A percentile compares a stretch with the other conserved stretches of the same genome.
phyloP scores from a whole-genome alignment of 2,113 vertebrate genomes.

The Sinocyclocheilus maitianheensis region DNA sequence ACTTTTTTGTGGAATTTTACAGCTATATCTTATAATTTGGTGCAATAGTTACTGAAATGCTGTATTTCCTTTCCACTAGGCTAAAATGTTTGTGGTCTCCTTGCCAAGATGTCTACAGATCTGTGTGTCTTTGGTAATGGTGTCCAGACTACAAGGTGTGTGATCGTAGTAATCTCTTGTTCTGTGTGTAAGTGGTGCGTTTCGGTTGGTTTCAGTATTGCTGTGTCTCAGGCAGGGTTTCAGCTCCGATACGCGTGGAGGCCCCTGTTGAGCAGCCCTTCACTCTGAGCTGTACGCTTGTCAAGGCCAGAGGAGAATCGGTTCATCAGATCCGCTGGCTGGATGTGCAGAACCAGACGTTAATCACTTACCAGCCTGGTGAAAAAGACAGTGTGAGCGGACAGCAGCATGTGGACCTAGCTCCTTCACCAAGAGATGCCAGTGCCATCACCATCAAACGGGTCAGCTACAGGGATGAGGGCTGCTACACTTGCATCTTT shows the following conservation, averaged over 20 bases:
- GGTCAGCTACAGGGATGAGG: slow-evolving; percentile 75
- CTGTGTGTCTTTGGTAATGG: slow-evolving; percentile 66
- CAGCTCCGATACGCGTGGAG: slow-evolving; percentile 61
- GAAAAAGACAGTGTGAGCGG: slow-evolving; percentile 69
- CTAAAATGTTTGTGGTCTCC: slow-evolving; percentile 62
- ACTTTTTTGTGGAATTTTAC: neutral
- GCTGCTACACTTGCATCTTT: slow-evolving; percentile 79
- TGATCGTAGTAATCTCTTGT: neutral
- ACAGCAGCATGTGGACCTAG: slow-evolving; percentile 74
- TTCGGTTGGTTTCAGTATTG: neutral
- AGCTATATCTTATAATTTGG: neutral
- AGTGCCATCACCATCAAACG: slow-evolving; percentile 72
- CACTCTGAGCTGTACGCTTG: slow-evolving; percentile 72
- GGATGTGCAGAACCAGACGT: slow-evolving; percentile 72
- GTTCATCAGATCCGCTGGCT: slow-evolving; percentile 74
- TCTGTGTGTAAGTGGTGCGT: neutral
- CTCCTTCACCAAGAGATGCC: slow-evolving; percentile 62
- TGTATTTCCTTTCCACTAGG: slow-evolving; percentile 45
- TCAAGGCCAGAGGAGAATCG: slow-evolving; percentile 61
- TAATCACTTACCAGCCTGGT: slow-evolving; percentile 69
- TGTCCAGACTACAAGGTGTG: slow-evolving; percentile 70
- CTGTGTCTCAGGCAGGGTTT: slow-evolving; percentile 70
- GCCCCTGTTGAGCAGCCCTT: slow-evolving; percentile 71
- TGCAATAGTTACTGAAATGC: slow-evolving; percentile 45
- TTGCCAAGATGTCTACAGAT: slow-evolving; percentile 65